These are phyloP conservation scores for Mixornis gularis DNA, from an alignment of 2,113 vertebrate genomes.

Conservation along the genomic window DNA sequence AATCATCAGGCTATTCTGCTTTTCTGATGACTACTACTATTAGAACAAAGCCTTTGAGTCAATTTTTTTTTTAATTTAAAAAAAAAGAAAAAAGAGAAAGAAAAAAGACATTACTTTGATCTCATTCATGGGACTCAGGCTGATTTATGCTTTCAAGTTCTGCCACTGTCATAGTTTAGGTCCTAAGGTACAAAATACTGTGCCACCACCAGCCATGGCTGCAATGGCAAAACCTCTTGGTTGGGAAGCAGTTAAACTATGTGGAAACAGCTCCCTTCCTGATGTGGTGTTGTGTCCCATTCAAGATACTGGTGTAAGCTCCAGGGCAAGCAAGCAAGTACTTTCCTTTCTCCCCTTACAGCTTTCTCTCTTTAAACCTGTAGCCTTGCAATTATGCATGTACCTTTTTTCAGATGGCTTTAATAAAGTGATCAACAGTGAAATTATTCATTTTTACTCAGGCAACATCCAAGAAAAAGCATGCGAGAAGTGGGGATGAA, in stretches of 20 bases:
- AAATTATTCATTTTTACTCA: background rate
- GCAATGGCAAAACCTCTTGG: background rate
- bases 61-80: background rate
- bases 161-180: background rate
- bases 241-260: background rate
- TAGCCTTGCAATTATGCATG: background rate
- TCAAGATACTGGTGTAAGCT: background rate
- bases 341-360: background rate
- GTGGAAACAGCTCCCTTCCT: background rate
- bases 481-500: background rate
- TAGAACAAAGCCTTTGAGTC: constrained; percentile 1
- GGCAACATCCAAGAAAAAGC: background rate
- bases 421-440: background rate
- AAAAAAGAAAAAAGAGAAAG: accelerated
- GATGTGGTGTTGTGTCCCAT: background rate
- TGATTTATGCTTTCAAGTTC: constrained; percentile 10
- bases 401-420: background rate
- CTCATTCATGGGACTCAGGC: background rate
- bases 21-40: constrained; percentile 52
- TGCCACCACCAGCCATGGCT: background rate
- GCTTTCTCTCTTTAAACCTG: background rate
- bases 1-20: constrained; percentile 41
- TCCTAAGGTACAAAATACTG: background rate
- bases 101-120: background rate
- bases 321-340: background rate